phyloP scores from a whole-genome alignment of 2,888 invertebrate genomes.

The Quadriops clusia region DNA sequence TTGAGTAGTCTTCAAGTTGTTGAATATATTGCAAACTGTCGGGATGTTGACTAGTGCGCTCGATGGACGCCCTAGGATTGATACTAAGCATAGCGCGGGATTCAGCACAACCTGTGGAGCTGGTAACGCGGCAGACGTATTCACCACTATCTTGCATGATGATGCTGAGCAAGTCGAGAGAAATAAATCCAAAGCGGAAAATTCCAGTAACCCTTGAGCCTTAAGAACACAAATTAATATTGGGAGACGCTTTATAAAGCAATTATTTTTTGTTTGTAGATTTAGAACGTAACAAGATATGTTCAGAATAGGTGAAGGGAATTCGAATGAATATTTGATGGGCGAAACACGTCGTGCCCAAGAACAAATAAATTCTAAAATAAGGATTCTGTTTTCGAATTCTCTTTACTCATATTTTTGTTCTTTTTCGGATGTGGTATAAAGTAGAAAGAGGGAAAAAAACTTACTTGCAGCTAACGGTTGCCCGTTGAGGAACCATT shows the following conservation, averaged over 20 bases:
- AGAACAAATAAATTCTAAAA: background rate
- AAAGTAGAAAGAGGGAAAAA: constrained; percentile 1
- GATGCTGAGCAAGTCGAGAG: constrained; percentile 80
- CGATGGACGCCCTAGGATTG: constrained; percentile 70
- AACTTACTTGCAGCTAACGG: constrained; percentile 82
- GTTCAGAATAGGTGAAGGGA: no score
- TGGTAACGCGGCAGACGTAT: constrained; percentile 79
- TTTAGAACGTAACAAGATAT: no score
- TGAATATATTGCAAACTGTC: constrained; percentile 83
- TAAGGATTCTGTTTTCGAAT: background rate
- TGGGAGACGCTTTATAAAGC: no score
- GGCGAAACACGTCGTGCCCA: no score
- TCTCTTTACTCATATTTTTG: background rate
- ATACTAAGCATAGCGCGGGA: constrained; percentile 73
- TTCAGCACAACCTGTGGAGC: constrained; percentile 76
- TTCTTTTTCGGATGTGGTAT: background rate
- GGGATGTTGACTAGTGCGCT: constrained; percentile 81
- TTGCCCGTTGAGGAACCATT: constrained; percentile 90
- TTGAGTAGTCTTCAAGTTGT: constrained; percentile 81
- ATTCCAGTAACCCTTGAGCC: constrained; percentile 92
- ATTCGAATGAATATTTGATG: no score
- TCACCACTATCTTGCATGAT: constrained; percentile 80
- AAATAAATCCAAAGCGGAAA: constrained; percentile 96
- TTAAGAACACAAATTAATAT: constrained; percentile 29
- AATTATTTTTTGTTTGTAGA: no score